These are phyloP conservation scores for Agrotis clavis DNA, from an alignment of 2,888 invertebrate species.

Conservation along the genomic window DNA sequence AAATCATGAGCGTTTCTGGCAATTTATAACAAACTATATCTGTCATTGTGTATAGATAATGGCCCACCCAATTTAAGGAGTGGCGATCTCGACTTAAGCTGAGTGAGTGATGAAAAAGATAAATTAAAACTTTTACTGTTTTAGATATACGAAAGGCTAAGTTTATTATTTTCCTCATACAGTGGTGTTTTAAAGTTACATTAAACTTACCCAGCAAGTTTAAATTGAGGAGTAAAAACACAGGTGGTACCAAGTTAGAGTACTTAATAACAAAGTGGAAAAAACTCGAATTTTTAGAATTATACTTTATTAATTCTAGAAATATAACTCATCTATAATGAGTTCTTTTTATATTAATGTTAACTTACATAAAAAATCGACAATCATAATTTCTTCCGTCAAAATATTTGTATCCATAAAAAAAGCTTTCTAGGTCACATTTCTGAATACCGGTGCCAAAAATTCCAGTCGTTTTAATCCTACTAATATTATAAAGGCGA, in stretches of 20 bases:
- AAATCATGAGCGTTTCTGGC: too few relatives aligned
- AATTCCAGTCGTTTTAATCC: conserved; percentile 51
- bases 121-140: neutral
- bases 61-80: too few relatives aligned
- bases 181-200: neutral
- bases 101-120: too few relatives aligned
- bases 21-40: too few relatives aligned
- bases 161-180: neutral
- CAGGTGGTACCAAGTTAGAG: neutral
- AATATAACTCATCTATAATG: neutral
- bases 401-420: conserved; percentile 27
- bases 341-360: neutral
- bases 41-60: too few relatives aligned
- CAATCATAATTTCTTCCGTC: conserved; percentile 15
- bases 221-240: conserved; percentile 15
- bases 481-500: too few relatives aligned
- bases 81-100: too few relatives aligned
- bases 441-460: conserved; percentile 50
- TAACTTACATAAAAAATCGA: neutral
- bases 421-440: conserved; percentile 54
- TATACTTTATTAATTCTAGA: neutral
- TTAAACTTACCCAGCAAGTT: conserved; percentile 1
- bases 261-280: neutral
- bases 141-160: neutral
- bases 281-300: neutral